These are phyloP conservation scores for Dromococcyx pavoninus DNA, from an alignment of 2,797 vertebrate species.

Conservation along the genomic window DNA sequence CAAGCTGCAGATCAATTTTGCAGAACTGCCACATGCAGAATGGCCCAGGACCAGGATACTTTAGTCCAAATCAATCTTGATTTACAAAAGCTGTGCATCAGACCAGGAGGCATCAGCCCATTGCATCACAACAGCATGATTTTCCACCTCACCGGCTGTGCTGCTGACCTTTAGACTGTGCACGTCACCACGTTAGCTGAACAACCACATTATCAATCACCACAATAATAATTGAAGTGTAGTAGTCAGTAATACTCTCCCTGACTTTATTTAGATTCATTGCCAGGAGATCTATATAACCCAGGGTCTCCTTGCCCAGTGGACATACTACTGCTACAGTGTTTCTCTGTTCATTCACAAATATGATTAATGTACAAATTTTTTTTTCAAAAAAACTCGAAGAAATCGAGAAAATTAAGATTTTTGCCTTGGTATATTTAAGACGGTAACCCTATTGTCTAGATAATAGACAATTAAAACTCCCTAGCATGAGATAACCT, in stretches of 20 bases:
- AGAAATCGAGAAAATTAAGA: not conserved
- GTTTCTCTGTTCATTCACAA: not conserved
- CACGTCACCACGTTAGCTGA: not conserved
- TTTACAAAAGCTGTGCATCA: not conserved
- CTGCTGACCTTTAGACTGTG: slow-evolving; percentile 12
- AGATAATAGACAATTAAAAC: slow-evolving; percentile 26
- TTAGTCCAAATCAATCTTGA: slow-evolving; percentile 30
- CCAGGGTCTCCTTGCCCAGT: not conserved
- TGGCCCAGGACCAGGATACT: not conserved
- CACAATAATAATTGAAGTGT: slow-evolving; percentile 20
- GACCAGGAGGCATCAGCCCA: not conserved
- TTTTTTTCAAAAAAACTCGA: not conserved
- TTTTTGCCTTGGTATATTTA: not conserved
- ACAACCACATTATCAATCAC: slow-evolving; percentile 41
- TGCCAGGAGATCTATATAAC: not conserved
- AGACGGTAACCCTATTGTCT: not conserved
- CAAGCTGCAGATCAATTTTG: not conserved
- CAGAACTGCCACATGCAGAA: not conserved
- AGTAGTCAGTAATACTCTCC: not conserved
- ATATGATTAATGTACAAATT: not conserved
- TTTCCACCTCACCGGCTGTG: slow-evolving; percentile 44
- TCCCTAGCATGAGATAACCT: slow-evolving; percentile 12
- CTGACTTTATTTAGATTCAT: slow-evolving; percentile 41
- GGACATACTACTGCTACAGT: not conserved
- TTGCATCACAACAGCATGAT: not conserved